Conservation (phyloP, 2,888 invertebrate species). For the Parthenolecanium corni region DNA sequence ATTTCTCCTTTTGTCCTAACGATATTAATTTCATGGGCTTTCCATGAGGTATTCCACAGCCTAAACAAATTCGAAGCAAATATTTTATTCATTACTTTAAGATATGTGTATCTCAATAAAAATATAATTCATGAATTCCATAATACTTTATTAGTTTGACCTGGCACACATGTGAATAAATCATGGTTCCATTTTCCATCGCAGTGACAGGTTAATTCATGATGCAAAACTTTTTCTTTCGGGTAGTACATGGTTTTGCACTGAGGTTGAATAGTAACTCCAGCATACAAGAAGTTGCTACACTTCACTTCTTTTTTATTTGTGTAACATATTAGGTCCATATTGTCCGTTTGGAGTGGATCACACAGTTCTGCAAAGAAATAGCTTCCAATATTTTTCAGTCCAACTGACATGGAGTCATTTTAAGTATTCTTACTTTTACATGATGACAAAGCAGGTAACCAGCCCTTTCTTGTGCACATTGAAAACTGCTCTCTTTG, state of each 20-base stretch:
- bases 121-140: not conserved
- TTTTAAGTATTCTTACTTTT: too few species aligned
- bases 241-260: not conserved
- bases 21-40: not conserved
- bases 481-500: not conserved
- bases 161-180: not conserved
- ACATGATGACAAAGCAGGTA: not conserved
- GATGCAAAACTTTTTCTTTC: not conserved
- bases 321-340: not conserved
- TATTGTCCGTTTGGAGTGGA: not conserved
- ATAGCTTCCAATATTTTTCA: not conserved
- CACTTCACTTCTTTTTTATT: not conserved
- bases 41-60: not conserved
- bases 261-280: not conserved
- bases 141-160: not conserved
- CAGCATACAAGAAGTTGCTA: not conserved
- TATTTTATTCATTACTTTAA: not conserved
- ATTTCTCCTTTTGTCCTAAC: not conserved
- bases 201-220: constrained; percentile 6
- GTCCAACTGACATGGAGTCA: too few species aligned
- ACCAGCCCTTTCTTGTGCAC: not conserved
- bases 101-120: too few species aligned
- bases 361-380: constrained; percentile 3
- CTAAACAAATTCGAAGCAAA: not conserved
- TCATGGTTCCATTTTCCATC: constrained; percentile 7